Percentiles rank a stretch among this genome's conserved stretches.
phyloP scores from a whole-genome alignment of 2,113 vertebrate species.

The Indicator maculatus region DNA sequence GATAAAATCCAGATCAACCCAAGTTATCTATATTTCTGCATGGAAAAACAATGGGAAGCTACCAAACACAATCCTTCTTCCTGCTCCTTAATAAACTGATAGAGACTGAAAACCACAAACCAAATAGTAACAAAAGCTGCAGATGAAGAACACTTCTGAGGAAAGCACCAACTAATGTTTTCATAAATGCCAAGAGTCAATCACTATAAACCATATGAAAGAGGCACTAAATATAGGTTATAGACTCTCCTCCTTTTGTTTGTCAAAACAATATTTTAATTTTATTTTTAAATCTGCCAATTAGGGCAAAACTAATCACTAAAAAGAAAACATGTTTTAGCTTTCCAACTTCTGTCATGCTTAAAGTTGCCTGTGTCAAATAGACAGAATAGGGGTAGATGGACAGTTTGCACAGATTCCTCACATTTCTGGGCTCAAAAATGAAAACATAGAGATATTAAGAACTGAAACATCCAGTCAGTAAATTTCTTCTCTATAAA shows the following conservation, averaged over 20 bases:
- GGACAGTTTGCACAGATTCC: not conserved
- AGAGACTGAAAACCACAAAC: not conserved
- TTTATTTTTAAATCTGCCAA: slow-evolving; percentile 17
- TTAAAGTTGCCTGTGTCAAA: not conserved
- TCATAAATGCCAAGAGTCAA: not conserved
- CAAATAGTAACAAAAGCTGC: not conserved
- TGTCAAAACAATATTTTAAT: slow-evolving; percentile 10
- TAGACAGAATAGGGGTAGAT: not conserved
- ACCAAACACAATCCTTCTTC: not conserved
- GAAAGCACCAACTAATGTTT: not conserved
- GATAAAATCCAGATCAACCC: not conserved
- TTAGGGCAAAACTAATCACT: not conserved
- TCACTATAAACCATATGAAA: not conserved
- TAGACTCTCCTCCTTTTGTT: not conserved
- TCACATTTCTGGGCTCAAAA: not conserved
- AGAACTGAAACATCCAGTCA: not conserved
- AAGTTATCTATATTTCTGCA: not conserved
- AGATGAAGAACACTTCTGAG: not conserved
- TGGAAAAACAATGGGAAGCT: not conserved
- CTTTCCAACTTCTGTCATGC: not conserved
- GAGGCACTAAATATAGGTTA: not conserved
- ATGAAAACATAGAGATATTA: not conserved
- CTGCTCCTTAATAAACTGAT: not conserved
- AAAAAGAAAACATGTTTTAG: not conserved
- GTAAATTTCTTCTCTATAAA: not conserved